These are phyloP conservation scores for Pollicipes pollicipes DNA, from an alignment of 1,140 invertebrate genomes.

Conservation along the genomic window DNA sequence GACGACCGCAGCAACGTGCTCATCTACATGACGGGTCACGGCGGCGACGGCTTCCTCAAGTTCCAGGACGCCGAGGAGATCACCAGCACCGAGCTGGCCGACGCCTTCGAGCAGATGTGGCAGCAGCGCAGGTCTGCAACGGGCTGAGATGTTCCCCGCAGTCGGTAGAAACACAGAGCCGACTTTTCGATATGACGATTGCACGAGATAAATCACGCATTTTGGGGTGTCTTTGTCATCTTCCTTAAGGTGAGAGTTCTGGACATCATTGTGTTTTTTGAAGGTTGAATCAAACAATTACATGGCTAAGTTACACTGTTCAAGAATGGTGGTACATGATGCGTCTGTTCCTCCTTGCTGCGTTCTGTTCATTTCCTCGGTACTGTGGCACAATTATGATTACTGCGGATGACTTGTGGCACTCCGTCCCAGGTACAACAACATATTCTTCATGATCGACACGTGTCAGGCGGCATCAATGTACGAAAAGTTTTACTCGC, in stretches of 20 bases:
- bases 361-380: too few relatives aligned
- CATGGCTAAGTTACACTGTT: too few relatives aligned
- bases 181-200: conserved; percentile 8
- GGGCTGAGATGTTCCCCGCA: neutral
- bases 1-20: conserved; percentile 95
- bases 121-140: conserved; percentile 64
- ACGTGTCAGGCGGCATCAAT: conserved; percentile 98
- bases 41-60: conserved; percentile 96
- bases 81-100: conserved; percentile 93
- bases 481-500: conserved; percentile 95
- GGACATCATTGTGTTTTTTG: too few relatives aligned
- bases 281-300: too few relatives aligned
- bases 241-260: too few relatives aligned
- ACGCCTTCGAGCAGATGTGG: conserved; percentile 99
- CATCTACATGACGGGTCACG: conserved; percentile 93
- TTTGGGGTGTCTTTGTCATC: too few relatives aligned
- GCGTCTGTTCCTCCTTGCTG: too few relatives aligned
- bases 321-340: too few relatives aligned
- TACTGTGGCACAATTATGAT: too few relatives aligned
- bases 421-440: conserved; percentile 75
- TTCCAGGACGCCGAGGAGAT: conserved; percentile 99
- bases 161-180: too few relatives aligned
- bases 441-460: conserved; percentile 96
- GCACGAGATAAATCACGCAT: conserved; percentile 3
- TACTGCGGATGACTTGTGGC: too few relatives aligned